These are phyloP conservation scores for Drosophila trichaetosa DNA, from an alignment of 2,888 invertebrate genomes.

Conservation along the genomic window DNA sequence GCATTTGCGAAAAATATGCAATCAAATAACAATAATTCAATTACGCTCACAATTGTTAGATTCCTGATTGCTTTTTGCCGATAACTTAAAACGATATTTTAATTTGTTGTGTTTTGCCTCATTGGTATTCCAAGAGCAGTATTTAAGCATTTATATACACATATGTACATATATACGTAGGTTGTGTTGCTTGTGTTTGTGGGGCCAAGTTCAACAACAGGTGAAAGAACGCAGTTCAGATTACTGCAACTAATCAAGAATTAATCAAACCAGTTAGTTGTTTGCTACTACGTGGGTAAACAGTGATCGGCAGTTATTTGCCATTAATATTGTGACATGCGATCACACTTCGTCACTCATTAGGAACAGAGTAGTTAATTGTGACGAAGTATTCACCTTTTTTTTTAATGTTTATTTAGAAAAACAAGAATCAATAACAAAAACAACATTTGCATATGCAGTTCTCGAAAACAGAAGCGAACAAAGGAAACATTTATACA, in stretches of 20 bases:
- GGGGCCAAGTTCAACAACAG: conserved; percentile 19
- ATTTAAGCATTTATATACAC: not conserved
- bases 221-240: conserved; percentile 13
- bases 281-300: conserved; percentile 23
- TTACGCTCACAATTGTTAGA: not conserved
- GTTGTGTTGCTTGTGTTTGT: conserved; percentile 6
- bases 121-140: conserved; percentile 12
- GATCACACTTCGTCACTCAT: conserved; percentile 16
- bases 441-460: conserved; percentile 32
- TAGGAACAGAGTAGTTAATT: conserved; percentile 27
- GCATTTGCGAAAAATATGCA: not conserved
- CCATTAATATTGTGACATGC: conserved; percentile 20
- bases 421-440: conserved; percentile 11
- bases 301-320: conserved; percentile 23
- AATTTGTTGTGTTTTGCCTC: not conserved
- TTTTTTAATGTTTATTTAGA: not conserved
- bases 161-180: too few species aligned
- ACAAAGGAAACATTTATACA: conserved; percentile 43
- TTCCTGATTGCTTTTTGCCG: not conserved
- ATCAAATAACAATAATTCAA: not conserved
- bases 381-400: conserved; percentile 21
- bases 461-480: conserved; percentile 7
- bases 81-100: not conserved
- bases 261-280: conserved; percentile 43
- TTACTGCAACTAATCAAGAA: conserved; percentile 4